phyloP scores from a whole-genome alignment of 1,140 invertebrate genomes.

The Nylanderia fulva region DNA sequence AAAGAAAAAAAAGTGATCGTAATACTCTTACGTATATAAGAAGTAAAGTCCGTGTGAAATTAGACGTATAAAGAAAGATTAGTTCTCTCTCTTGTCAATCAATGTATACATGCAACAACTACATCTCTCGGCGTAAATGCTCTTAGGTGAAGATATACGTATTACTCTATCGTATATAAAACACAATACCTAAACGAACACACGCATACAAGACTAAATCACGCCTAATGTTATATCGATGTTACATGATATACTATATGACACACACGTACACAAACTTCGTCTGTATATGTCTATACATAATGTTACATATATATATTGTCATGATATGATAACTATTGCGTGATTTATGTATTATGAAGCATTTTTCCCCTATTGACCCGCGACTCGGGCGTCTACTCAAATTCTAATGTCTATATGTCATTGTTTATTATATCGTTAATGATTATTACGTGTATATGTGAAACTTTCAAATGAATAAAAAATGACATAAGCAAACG shows the following conservation, averaged over 20 bases:
- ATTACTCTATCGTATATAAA: constrained; percentile 3
- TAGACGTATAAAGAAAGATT: constrained; percentile 43
- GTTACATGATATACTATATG: constrained; percentile 64
- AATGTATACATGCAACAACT: constrained; percentile 15
- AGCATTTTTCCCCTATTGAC: constrained; percentile 64
- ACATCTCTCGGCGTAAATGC: constrained; percentile 32
- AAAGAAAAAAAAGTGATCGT: background rate
- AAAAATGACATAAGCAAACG: constrained; percentile 70
- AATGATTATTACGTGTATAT: constrained; percentile 73
- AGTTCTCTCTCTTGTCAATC: constrained; percentile 30
- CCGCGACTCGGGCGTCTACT: constrained; percentile 59
- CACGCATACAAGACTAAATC: constrained; percentile 45
- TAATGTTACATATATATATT: constrained; percentile 69
- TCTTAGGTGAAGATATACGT: constrained; percentile 13
- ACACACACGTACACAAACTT: constrained; percentile 65
- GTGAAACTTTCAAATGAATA: constrained; percentile 73
- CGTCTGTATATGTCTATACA: constrained; percentile 75
- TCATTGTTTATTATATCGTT: constrained; percentile 77
- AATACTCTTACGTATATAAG: constrained; percentile 3
- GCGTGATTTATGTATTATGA: constrained; percentile 73
- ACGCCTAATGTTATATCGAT: constrained; percentile 72
- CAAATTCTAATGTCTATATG: constrained; percentile 75
- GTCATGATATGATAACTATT: constrained; percentile 64
- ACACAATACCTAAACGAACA: constrained; percentile 33
- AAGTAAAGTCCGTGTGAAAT: constrained; percentile 25